Evolutionary conservation across 2,888 invertebrate species (phyloP).

Genomic region (Tuberolachnus salignus): DNA sequence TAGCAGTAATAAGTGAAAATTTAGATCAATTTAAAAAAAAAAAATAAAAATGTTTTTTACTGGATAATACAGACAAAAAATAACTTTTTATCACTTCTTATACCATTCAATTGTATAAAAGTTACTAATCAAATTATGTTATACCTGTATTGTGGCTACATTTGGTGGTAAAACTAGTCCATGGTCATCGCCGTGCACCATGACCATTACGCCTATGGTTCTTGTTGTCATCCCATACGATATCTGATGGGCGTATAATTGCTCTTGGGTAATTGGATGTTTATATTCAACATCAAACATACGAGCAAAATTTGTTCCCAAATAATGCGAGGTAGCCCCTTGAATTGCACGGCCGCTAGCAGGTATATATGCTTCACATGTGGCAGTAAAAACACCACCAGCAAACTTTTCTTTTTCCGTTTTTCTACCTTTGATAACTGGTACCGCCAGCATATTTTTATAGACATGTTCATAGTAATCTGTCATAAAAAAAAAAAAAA

Average conservation of each 20-base stretch:
- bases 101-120: too few relatives aligned
- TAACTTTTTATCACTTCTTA: too few relatives aligned
- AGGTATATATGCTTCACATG: slow-evolving; percentile 93
- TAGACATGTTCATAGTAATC: slow-evolving; percentile 91
- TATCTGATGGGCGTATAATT: slow-evolving; percentile 91
- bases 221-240: slow-evolving; percentile 98
- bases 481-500: slow-evolving; percentile 60
- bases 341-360: slow-evolving; percentile 94
- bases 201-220: slow-evolving; percentile 90
- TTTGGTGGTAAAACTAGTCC: slow-evolving; percentile 94
- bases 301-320: slow-evolving; percentile 99
- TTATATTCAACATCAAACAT: slow-evolving; percentile 98
- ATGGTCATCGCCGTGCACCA: slow-evolving; percentile 95
- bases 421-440: slow-evolving; percentile 93
- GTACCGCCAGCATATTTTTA: slow-evolving; percentile 88
- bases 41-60: too few relatives aligned
- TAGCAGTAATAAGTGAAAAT: too few relatives aligned
- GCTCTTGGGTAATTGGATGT: slow-evolving; percentile 88
- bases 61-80: too few relatives aligned
- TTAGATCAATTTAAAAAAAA: neutral
- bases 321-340: slow-evolving; percentile 96
- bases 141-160: slow-evolving; percentile 82
- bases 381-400: slow-evolving; percentile 95
- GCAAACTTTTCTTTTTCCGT: slow-evolving; percentile 99
- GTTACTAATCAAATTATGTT: too few relatives aligned